phyloP scores from a whole-genome alignment of 2,113 vertebrate species.

The Carollia perspicillata region DNA sequence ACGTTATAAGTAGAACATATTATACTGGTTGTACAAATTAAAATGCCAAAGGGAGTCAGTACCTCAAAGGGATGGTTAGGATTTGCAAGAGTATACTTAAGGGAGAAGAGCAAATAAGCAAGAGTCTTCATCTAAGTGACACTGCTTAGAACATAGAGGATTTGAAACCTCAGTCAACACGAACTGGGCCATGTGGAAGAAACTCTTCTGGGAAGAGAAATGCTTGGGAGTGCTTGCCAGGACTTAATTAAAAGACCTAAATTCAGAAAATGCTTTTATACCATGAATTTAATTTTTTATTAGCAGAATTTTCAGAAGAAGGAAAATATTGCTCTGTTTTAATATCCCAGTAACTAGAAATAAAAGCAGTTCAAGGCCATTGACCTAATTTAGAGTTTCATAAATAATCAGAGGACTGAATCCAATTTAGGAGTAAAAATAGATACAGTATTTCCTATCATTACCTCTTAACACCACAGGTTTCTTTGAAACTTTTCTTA shows the following conservation, averaged over 20 bases:
- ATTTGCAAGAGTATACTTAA: background rate
- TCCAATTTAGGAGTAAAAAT: background rate
- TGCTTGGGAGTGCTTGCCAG: background rate
- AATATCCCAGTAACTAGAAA: constrained; percentile 2
- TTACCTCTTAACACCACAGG: background rate
- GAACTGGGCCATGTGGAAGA: background rate
- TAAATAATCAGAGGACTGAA: background rate
- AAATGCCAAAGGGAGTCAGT: background rate
- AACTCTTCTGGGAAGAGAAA: background rate
- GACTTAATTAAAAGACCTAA: background rate
- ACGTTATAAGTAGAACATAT: background rate
- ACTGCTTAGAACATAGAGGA: background rate
- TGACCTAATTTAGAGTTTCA: background rate
- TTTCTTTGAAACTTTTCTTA: background rate
- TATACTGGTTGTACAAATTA: background rate
- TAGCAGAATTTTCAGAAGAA: background rate
- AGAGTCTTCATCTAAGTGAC: background rate
- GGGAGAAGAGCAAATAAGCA: background rate
- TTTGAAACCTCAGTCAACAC: background rate
- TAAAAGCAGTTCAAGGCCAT: background rate
- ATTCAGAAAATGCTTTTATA: background rate
- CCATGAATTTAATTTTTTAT: background rate
- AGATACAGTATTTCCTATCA: background rate
- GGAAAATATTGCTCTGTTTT: background rate
- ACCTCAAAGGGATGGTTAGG: background rate